Evolutionary conservation across 2,113 vertebrate species (phyloP), one percentile per base, ranked within the genome.

Genomic region (Sinocyclocheilus anophthalmus): DNA sequence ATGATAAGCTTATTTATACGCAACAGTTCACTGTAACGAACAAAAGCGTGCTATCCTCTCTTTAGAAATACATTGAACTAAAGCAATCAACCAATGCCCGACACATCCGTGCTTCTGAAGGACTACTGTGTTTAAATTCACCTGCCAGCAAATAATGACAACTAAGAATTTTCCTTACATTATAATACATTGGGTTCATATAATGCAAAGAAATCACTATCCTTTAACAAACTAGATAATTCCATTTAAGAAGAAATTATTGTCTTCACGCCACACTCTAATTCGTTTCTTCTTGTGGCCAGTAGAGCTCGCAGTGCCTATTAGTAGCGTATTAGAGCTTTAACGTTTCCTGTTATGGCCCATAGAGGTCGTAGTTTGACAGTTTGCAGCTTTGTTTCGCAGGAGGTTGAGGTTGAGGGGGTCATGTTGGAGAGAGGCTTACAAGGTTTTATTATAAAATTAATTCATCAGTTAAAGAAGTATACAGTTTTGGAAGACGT

Each of bases 361-460:
- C 16, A 0, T 22, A 77, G 87, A 82, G 72, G 72, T 22, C 79
- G 63, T 4, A 4, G 70, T 83, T 59, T 37, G 82, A n/a, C 53
- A n/a, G 24, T 13, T 83, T 77, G 30, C 26, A 20, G 63, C 50
- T 37, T 48, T 26, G 4, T 10, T 37, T 9, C 37, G 37, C 11
- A 18, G 78, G 33, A 37, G 70, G 69, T 88, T 82, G 87, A 82
- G 82, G 87, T 82, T 88, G 79, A 77, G 82, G 72, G 84, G 70
- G 65, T 88, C 87, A 82, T 61, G 42, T 42, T 42, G 42, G 42
- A 42, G 42, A 33, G 30, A 33, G 30, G 30, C 30, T 33, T 33
- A 33, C 30, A 33, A 2, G 30, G 30, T 33, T 33, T 33, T 33
- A 33, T 33, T 33, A 33, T 33, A 33, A 33, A 33, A 33, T 33